phyloP scores from a whole-genome alignment of 2,797 vertebrate genomes.

The Gymnodraco acuticeps region DNA sequence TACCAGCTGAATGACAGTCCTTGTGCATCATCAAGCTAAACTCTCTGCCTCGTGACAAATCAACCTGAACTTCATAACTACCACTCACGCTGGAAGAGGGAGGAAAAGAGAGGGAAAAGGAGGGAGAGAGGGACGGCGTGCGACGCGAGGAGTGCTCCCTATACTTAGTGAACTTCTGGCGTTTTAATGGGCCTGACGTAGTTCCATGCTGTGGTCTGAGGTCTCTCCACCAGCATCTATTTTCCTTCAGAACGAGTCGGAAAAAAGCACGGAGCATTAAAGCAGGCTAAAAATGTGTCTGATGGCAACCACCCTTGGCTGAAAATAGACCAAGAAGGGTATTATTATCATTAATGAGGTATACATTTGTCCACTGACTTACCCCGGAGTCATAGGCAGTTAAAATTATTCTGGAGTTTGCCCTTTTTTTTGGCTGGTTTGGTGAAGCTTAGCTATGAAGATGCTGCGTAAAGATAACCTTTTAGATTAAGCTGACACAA shows the following conservation, averaged over 20 bases:
- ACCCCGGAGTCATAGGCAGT: constrained; percentile 73
- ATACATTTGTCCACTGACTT: constrained; percentile 83
- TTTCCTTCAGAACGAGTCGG: constrained; percentile 80
- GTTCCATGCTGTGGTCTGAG: constrained; percentile 84
- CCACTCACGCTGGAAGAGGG: constrained; percentile 11
- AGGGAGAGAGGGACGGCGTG: constrained; percentile 43
- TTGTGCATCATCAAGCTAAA: constrained; percentile 54
- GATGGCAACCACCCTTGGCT: constrained; percentile 80
- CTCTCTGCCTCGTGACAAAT: constrained; percentile 45
- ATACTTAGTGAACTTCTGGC: constrained; percentile 81
- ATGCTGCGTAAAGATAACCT: constrained; percentile 55
- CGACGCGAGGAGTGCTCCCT: constrained; percentile 76
- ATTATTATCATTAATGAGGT: constrained; percentile 88
- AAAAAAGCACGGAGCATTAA: constrained; percentile 83
- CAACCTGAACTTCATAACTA: constrained; percentile 48
- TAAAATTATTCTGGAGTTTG: constrained; percentile 73
- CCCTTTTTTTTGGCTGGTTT: constrained; percentile 61
- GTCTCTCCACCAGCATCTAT: constrained; percentile 81
- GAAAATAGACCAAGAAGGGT: constrained; percentile 85
- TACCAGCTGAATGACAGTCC: constrained; percentile 38
- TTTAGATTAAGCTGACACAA: constrained; percentile 37
- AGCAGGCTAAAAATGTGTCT: constrained; percentile 86
- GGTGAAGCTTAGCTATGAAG: constrained; percentile 51
- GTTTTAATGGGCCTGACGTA: constrained; percentile 84
- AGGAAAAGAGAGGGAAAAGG: not conserved